These are phyloP conservation scores for Slavum lentiscoides DNA, from an alignment of 2,888 invertebrate genomes.

Conservation along the genomic window DNA sequence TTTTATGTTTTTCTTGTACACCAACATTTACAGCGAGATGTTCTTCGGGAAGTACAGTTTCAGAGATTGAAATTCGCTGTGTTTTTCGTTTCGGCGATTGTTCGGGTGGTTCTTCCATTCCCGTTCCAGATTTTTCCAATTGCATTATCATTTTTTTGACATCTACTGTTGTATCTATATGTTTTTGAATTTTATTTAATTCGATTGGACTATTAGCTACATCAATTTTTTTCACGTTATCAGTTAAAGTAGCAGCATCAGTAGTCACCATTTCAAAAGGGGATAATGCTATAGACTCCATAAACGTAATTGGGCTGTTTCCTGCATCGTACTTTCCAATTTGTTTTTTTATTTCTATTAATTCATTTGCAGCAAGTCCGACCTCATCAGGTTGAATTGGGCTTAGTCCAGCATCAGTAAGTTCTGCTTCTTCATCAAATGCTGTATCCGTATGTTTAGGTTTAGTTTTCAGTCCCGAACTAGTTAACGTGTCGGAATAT, in stretches of 20 bases:
- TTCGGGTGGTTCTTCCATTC: neutral
- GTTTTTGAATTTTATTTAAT: constrained; percentile 16
- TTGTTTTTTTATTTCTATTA: constrained; percentile 62
- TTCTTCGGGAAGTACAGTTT: neutral
- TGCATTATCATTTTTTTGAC: constrained; percentile 34
- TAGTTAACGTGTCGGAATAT: constrained; percentile 58
- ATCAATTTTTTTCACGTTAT: constrained; percentile 31
- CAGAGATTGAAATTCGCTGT: neutral
- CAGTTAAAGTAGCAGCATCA: constrained; percentile 37
- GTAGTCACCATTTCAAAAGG: constrained; percentile 29
- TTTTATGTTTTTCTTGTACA: neutral
- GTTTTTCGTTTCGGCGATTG: neutral
- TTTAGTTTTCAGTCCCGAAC: constrained; percentile 58
- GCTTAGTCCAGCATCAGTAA: constrained; percentile 65
- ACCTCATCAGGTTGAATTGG: constrained; percentile 65
- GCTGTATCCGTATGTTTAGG: constrained; percentile 62
- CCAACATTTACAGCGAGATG: neutral
- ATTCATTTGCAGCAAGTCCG: constrained; percentile 63
- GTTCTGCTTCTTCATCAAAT: constrained; percentile 63
- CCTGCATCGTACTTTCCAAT: constrained; percentile 64
- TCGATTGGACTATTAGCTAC: constrained; percentile 50
- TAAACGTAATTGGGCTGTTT: constrained; percentile 62
- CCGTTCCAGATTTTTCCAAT: constrained; percentile 19
- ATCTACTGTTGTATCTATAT: constrained; percentile 7
- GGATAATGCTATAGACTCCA: constrained; percentile 36